Conservation (phyloP, 2,888 invertebrate species). For the Junonia oenone region DNA sequence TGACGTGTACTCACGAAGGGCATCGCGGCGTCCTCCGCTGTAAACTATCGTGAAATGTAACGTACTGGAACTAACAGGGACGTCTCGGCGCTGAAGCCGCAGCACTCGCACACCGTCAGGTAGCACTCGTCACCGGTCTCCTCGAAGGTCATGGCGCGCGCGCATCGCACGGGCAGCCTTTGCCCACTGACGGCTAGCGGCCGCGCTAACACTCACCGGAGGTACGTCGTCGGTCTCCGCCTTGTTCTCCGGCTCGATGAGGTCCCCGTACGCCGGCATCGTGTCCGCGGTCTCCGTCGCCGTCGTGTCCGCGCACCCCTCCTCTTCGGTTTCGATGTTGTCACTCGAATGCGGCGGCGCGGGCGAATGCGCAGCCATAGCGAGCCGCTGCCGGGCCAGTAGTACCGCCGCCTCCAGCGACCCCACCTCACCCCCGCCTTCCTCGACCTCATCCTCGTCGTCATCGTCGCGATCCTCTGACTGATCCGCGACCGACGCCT, state of each 20-base stretch:
- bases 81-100: slow-evolving; percentile 77
- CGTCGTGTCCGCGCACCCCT: slow-evolving; percentile 63
- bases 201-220: slow-evolving; percentile 54
- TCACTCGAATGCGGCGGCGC: slow-evolving; percentile 60
- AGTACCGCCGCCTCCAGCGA: slow-evolving; percentile 76
- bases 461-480: slow-evolving; percentile 79
- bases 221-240: slow-evolving; percentile 49
- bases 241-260: slow-evolving; percentile 64
- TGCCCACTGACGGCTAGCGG: slow-evolving; percentile 49
- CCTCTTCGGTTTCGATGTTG: slow-evolving; percentile 64
- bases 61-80: slow-evolving; percentile 72
- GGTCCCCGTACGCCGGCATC: slow-evolving; percentile 77
- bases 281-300: slow-evolving; percentile 51
- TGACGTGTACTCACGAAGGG: slow-evolving; percentile 68
- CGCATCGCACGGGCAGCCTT: slow-evolving; percentile 62
- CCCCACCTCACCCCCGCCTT: slow-evolving; percentile 63
- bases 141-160: slow-evolving; percentile 78
- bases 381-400: slow-evolving; percentile 70
- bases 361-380: slow-evolving; percentile 50
- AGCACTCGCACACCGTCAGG: slow-evolving; percentile 75
- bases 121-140: slow-evolving; percentile 70
- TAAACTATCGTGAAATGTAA: slow-evolving; percentile 71
- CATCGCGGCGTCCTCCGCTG: slow-evolving; percentile 60
- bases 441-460: slow-evolving; percentile 52
- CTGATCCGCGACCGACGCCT: slow-evolving; percentile 68